Evolutionary conservation across 2,113 vertebrate species (phyloP), one percentile per base, ranked within the genome.

Genomic region (Eupsittula cactorum): DNA sequence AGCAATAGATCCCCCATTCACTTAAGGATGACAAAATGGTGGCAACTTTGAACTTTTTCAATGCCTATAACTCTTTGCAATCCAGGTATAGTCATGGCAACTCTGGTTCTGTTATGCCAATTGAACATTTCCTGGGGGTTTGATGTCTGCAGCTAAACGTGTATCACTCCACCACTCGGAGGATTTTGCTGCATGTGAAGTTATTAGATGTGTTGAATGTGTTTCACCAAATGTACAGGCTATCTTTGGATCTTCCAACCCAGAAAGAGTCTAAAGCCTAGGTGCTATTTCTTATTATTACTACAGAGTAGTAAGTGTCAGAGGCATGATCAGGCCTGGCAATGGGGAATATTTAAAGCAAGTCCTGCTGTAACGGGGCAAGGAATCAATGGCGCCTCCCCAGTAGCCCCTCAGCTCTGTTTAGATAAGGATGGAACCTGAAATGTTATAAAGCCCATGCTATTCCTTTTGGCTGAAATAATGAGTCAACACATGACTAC

Each of bases 401-500:
- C 3, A 5, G 69, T 5, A 78, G 80, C 52, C 47, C 33, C 52
- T 47, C 29, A 63, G 16, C 29, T 55, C 4, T 3, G 7, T 50
- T 47, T 31, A 60, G 59, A 25, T 41, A 63, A 60, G 33, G 29
- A 16, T 3, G 42, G 31, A 80, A n/a, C 28, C 3, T 2, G 13
- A 4, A 24, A 7, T 27, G 10, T 35, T 62, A 19, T 28, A 67
- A 82, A 82, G 44, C 68, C 47, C 10, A 6, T 31, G 53, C 88
- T 41, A 10, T 31, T 93, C 16, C 49, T 86, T 65, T 77, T 71
- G 93, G 19, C 31, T 52, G 94, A 93, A 93, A 91, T 85, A 93
- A 85, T 67, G 64, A 93, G 42, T 67, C 9, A 35, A 41, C 41
- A 55, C 71, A 64, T 82, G 76, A 79, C 67, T 85, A 37, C 92